These are phyloP conservation scores for Exephanes ischioxanthus DNA, from an alignment of 2,888 invertebrate genomes.

Conservation along the genomic window DNA sequence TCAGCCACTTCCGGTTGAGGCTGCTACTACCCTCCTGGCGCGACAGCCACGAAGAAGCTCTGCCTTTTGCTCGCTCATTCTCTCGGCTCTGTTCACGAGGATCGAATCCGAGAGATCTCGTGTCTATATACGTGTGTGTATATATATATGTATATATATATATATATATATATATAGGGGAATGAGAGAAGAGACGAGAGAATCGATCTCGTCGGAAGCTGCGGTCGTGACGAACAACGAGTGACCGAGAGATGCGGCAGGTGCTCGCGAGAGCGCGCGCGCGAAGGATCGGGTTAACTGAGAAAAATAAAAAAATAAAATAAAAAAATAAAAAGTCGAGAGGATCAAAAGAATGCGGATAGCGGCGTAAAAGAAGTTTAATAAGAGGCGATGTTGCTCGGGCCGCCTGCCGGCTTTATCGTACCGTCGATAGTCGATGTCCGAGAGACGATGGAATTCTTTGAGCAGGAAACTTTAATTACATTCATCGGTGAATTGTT, in stretches of 20 bases:
- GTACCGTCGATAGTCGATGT: background rate
- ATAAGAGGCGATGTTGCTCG: background rate
- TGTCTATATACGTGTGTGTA: background rate
- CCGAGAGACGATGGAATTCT: slow-evolving; percentile 8
- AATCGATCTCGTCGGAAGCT: slow-evolving; percentile 64
- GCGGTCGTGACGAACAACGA: slow-evolving; percentile 42
- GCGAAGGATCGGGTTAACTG: slow-evolving; percentile 33
- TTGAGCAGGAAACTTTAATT: background rate
- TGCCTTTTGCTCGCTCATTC: slow-evolving; percentile 29
- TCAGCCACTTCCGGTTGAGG: slow-evolving; percentile 78
- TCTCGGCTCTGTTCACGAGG: slow-evolving; percentile 46
- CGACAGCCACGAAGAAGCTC: slow-evolving; percentile 23
- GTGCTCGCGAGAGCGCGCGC: slow-evolving; percentile 39
- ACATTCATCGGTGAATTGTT: background rate
- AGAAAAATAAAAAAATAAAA: background rate
- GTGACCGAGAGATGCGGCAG: slow-evolving; percentile 39
- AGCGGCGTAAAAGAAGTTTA: slow-evolving; percentile 16
- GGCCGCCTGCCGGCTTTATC: background rate
- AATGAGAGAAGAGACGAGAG: slow-evolving; percentile 26
- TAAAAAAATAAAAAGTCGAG: background rate
- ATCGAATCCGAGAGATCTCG: slow-evolving; percentile 52
- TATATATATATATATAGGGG: background rate
- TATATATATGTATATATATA: background rate
- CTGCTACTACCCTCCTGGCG: slow-evolving; percentile 21
- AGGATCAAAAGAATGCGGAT: slow-evolving; percentile 33